Base-by-base conservation (phyloP, 1,140 invertebrate species). In the Araneus ventricosus region DNA sequence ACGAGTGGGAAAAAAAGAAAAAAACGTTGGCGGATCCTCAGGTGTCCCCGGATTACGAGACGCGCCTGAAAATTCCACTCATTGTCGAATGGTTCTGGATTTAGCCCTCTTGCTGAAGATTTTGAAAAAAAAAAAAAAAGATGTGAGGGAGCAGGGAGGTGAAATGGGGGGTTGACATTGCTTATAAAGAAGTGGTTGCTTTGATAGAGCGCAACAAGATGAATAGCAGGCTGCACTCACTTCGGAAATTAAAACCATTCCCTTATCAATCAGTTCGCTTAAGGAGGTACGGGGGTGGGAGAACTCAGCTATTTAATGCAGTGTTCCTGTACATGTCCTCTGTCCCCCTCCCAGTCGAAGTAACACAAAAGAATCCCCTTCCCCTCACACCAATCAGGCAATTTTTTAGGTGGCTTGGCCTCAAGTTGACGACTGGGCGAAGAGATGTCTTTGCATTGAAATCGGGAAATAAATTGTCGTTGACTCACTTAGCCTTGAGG, bases 191-290 rank as follows among this genome's bases (percentile, higher is more conserved):
- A 88, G 61, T 93, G 84, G 75, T 39, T 75, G 75, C 89, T 63
- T 85, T 39, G 90, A 91, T 91, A 85, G 80, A 91, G 79, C 57
- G 90, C 37, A 63, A 82, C 45, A 61, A 90, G 88, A 90, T 90
- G 52, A 90, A 90, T 90, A 22, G 88, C 88, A 30, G n/a, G 8
- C 59, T 59, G 37, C 70, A 87, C 84, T 88, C 91, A 93, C 91
- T 93, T 93, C 70, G 91, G 91, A 93, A 93, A 93, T 93, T 93
- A 93, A 93, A 93, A 93, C 91, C 85, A 88, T 45, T 59, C 82
- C 80, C 91, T 93, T 93, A 93, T 93, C 91, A 93, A 93, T 93
- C 91, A 93, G 91, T 37, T 79, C 82, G 45, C 91, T 88, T 88
- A 63, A 88, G 27, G 90, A 70, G 90, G 82, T n/a, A 89, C 7